Evolutionary conservation across 2,113 vertebrate species (phyloP).

Genomic region (Mastomys natalensis): DNA sequence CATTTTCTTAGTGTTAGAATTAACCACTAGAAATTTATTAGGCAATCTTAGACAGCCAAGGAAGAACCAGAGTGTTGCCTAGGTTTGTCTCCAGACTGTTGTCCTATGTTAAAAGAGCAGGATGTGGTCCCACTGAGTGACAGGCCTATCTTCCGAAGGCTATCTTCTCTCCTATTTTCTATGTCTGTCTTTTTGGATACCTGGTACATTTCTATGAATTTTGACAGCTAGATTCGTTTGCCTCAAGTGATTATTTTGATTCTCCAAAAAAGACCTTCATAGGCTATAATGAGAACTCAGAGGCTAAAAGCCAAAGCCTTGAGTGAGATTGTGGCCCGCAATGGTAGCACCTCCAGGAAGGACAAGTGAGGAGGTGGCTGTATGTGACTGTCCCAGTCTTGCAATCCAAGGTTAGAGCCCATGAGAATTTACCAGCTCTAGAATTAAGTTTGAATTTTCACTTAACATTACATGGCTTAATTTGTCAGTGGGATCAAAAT

Average conservation of each 20-base stretch:
- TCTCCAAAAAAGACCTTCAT: not conserved
- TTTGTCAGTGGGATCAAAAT: slow-evolving; percentile 79
- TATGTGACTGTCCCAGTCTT: not conserved
- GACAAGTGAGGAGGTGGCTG: not conserved
- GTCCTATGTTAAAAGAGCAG: not conserved
- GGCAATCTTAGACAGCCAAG: not conserved
- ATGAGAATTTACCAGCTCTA: slow-evolving; percentile 56
- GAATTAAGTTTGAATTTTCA: slow-evolving; percentile 49
- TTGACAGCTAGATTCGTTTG: not conserved
- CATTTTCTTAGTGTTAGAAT: not conserved
- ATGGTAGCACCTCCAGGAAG: not conserved
- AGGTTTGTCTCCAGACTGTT: not conserved
- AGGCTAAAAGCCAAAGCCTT: not conserved
- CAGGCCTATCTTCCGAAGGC: not conserved
- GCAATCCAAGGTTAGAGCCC: slow-evolving; percentile 9
- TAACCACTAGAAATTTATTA: not conserved
- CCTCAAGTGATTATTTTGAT: not conserved
- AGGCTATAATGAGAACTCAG: not conserved
- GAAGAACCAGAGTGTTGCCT: not conserved
- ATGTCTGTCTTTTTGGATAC: slow-evolving; percentile 17
- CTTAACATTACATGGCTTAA: slow-evolving; percentile 78
- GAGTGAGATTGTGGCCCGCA: not conserved
- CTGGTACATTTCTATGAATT: not conserved
- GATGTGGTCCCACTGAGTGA: accelerated
- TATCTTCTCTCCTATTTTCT: not conserved